phyloP scores from a whole-genome alignment of 2,797 vertebrate species.

The Cynodonichthys magdalenae region DNA sequence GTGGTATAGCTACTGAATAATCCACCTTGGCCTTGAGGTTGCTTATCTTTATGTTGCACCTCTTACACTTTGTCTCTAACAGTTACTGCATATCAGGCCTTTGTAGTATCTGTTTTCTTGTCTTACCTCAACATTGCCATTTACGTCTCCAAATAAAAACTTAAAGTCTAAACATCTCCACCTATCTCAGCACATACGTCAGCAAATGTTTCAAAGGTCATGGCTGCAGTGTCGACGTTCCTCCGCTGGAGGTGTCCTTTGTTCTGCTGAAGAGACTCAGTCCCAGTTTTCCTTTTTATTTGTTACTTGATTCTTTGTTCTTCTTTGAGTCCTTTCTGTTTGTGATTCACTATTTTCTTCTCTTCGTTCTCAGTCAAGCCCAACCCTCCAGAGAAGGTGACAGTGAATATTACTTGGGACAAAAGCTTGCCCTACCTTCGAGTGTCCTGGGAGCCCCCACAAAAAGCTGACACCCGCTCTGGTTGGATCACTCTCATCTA shows the following conservation, averaged over 20 bases:
- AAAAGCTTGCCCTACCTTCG: slow-evolving; percentile 80
- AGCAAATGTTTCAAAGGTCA: slow-evolving; percentile 7
- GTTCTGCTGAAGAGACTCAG: background rate
- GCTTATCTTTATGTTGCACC: slow-evolving; percentile 16
- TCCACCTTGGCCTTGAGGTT: slow-evolving; percentile 17
- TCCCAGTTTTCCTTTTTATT: background rate
- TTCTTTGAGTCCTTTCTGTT: no score
- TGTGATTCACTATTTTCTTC: slow-evolving; percentile 10
- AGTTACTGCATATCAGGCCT: slow-evolving; percentile 5
- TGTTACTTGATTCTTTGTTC: background rate
- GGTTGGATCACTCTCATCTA: slow-evolving; percentile 95
- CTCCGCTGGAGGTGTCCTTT: slow-evolving; percentile 9
- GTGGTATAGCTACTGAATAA: slow-evolving; percentile 16
- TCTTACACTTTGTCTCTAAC: background rate
- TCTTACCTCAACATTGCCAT: background rate
- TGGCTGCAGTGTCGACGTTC: slow-evolving; percentile 4
- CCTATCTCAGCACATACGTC: slow-evolving; percentile 5
- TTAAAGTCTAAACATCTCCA: slow-evolving; percentile 12
- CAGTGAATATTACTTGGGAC: slow-evolving; percentile 77
- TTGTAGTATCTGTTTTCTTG: background rate
- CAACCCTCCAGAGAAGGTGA: slow-evolving; percentile 88
- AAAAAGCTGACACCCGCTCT: slow-evolving; percentile 85
- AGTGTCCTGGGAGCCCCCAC: slow-evolving; percentile 88
- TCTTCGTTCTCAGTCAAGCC: slow-evolving; percentile 84
- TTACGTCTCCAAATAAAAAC: slow-evolving; percentile 1